phyloP scores from a whole-genome alignment of 2,113 vertebrate genomes.

The Machaerirhynchus nigripectus region DNA sequence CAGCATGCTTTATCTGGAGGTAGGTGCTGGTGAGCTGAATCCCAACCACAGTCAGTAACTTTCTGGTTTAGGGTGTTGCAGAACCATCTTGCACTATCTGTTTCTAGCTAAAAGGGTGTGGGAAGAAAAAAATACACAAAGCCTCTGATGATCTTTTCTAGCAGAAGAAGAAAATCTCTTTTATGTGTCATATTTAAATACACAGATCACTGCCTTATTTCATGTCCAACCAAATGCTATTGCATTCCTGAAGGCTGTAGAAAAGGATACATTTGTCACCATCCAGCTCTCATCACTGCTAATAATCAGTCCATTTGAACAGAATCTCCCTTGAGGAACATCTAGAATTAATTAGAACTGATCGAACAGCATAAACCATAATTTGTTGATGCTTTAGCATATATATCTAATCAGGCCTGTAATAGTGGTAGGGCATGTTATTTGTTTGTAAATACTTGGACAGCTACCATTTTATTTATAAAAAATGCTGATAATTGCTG shows the following conservation, averaged over 20 bases:
- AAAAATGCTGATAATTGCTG: not conserved
- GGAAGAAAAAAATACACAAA: not conserved
- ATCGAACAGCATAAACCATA: not conserved
- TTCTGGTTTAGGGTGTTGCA: not conserved
- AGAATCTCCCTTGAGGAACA: conserved; percentile 4
- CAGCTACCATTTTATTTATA: not conserved
- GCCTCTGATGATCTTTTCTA: not conserved
- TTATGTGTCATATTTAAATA: not conserved
- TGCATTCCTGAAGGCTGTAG: not conserved
- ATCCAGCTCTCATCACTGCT: not conserved
- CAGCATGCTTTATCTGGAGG: not conserved
- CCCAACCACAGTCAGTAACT: not conserved
- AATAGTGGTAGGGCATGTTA: not conserved
- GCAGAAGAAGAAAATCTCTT: not conserved
- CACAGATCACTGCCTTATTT: not conserved
- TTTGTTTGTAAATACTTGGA: conserved; percentile 33
- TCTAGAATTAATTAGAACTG: conserved; percentile 48
- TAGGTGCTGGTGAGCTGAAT: not conserved
- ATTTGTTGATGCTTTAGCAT: conserved; percentile 16
- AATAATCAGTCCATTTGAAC: conserved; percentile 9
- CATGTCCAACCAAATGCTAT: not conserved
- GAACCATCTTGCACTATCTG: not conserved
- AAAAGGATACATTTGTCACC: not conserved
- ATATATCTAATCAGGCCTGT: not conserved
- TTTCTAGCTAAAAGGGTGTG: not conserved